Evolutionary conservation across 2,797 vertebrate genomes (phyloP), one percentile per base, ranked within the genome.

Genomic region (Scleropages formosus): DNA sequence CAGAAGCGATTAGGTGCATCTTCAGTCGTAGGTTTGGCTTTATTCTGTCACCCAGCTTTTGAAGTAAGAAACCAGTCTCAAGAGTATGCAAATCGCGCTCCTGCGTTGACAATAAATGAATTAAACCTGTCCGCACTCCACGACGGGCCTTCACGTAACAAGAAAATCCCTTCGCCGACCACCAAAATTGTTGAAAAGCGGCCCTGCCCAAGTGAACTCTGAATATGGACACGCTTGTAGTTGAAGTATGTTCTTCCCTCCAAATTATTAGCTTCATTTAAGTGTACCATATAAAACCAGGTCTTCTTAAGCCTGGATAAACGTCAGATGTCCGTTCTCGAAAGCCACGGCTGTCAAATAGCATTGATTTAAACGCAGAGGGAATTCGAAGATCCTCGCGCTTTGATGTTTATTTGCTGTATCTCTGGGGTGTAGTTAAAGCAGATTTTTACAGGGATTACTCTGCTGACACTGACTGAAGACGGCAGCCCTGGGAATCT

Each of bases 321-420:
- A 26, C 60, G 31, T 12, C 64, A 18, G 15, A 31, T 44, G 53
- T 56, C 9, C 22, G 39, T 46, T 22, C 13, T 22, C 59, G 22
- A 44, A 46, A 46, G 46, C 46, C 46, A 39, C 46, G 58, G 20
- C 31, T 60, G 70, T 72, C 56, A 51, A 11, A 49, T 64, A 67
- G 9, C 65, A 27, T 74, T 65, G 20, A 63, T 65, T 56, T 31
- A 74, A 74, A 39, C 49, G 65, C 65, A 26, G 66, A 31, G 53
- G 56, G 49, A 4, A 39, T 44, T 12, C 27, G 6, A 58, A 24
- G 65, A 56, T 47, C 13, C 18, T 2, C 16, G 66, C 20, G 49
- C 73, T 74, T 65, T 74, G 73, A 74, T 74, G 73, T 56, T 74
- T 64, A 58, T 71, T 59, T 71, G 4, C 51, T 51, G 31, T 51